These are phyloP conservation scores for Merodon equestris DNA, from an alignment of 2,888 invertebrate species.

Conservation along the genomic window DNA sequence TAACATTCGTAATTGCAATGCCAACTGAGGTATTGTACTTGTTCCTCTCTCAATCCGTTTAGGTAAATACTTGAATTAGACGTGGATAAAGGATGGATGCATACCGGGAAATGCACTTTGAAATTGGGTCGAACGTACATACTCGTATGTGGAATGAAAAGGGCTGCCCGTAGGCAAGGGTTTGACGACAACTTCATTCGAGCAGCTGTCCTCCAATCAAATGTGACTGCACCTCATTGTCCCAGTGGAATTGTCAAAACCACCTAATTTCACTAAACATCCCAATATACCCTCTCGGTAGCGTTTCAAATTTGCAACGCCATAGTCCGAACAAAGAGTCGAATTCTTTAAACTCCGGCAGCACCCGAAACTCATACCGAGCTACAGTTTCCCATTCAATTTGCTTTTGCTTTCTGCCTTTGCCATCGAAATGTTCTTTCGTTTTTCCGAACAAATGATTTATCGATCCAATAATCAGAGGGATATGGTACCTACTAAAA, in stretches of 20 bases:
- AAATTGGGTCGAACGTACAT: too few species aligned
- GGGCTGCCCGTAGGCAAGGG: neutral
- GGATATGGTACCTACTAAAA: constrained; percentile 23
- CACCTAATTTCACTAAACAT: constrained; percentile 25
- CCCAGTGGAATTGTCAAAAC: constrained; percentile 17
- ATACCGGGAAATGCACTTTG: neutral
- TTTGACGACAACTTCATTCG: constrained; percentile 3
- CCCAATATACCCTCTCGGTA: neutral
- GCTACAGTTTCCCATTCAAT: constrained; percentile 46
- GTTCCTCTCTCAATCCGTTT: neutral
- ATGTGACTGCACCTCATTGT: constrained; percentile 3
- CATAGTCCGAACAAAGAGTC: constrained; percentile 18
- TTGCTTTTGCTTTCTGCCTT: constrained; percentile 52
- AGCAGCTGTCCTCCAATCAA: too few species aligned
- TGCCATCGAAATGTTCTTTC: constrained; percentile 51
- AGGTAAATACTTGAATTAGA: neutral
- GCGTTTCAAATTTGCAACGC: constrained; percentile 2
- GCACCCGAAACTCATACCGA: constrained; percentile 29
- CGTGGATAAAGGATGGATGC: neutral
- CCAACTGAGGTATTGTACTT: too few species aligned
- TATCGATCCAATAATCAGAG: constrained; percentile 60
- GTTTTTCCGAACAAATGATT: constrained; percentile 64
- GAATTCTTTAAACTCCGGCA: constrained; percentile 51
- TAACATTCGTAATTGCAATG: constrained; percentile 27
- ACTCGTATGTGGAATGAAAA: neutral